A percentile compares a stretch with the other conserved stretches of the same genome.
These are phyloP conservation scores for Chloropsis hardwickii DNA, from an alignment of 2,113 vertebrate species.

Conservation along the genomic window DNA sequence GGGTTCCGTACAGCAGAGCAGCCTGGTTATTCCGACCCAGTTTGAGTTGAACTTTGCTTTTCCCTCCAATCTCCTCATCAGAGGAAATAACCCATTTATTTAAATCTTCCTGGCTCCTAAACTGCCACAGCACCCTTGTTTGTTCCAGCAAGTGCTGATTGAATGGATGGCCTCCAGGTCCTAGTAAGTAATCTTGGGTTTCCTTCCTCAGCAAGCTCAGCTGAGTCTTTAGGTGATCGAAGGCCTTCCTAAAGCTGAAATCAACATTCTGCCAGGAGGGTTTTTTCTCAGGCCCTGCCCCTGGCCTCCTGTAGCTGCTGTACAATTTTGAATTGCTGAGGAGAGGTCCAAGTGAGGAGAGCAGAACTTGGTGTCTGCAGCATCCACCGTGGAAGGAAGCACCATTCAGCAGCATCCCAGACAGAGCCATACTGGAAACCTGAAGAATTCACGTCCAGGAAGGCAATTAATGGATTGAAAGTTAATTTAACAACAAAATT, in stretches of 20 bases:
- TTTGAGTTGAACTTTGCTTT: constrained; percentile 83
- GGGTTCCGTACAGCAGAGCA: constrained; percentile 83
- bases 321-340: constrained; percentile 27
- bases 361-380: neutral
- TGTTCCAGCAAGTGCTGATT: constrained; percentile 79
- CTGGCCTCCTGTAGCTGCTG: constrained; percentile 79
- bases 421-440: constrained; percentile 52
- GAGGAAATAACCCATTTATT: constrained; percentile 86
- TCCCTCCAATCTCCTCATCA: constrained; percentile 88
- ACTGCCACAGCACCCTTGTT: constrained; percentile 87
- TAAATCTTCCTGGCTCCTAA: constrained; percentile 84
- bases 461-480: neutral
- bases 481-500: neutral
- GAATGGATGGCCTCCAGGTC: constrained; percentile 76
- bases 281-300: constrained; percentile 64
- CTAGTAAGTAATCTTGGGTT: constrained; percentile 62
- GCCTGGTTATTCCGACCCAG: constrained; percentile 82
- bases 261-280: constrained; percentile 69
- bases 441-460: neutral
- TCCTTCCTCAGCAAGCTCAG: constrained; percentile 78
- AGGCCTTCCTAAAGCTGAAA: constrained; percentile 79
- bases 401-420: neutral
- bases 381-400: neutral
- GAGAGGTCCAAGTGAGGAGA: constrained; percentile 14
- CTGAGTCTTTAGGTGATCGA: constrained; percentile 79